Evolutionary conservation across 1,140 invertebrate genomes (phyloP), one percentile per base, ranked within the genome.

Genomic region (Cepaea nemoralis): DNA sequence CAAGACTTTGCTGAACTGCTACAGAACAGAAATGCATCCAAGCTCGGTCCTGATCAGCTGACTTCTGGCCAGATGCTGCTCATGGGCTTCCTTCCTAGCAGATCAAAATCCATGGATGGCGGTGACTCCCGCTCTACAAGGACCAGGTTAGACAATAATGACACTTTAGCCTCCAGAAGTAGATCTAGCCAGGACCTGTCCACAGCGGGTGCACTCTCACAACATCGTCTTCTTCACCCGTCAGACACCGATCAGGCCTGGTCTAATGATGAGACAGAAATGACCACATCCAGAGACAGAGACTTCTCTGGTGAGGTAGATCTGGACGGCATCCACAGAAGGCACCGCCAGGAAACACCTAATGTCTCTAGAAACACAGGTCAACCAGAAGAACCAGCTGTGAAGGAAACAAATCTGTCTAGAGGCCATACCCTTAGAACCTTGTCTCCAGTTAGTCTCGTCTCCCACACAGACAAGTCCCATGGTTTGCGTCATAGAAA

Each of bases 61-160:
- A 94, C 94, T 19, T 81, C 82, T 39, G 96, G 96, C 0, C 95
- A 96, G 86, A 96, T 96, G 96, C 91, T 97, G 50, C 91, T 97
- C 1, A 96, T 97, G 95, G 96, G 95, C 22, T 96, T 97, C 90
- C n/a, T n/a, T n/a, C n/a, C n/a, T n/a, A n/a, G n/a, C n/a, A 66
- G 77, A 45, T 66, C 77, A 67, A 66, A 45, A n/a, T 78, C 77
- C 2, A 5, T 42, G 16, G 55, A 66, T 5, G 35, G 10, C 6
- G 33, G 74, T 1, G 6, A 10, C 10, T 48, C 71, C 14, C 14
- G 24, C 16, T 42, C 37, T 27, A 12, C 6, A 12, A 40, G 71
- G 6, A 40, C 6, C 42, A 74, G 71, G 22, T 31, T 31, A 12
- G 71, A 19, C 12, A 48, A 27, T n/a, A 5, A 22, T 37, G 8